Conservation (phyloP, 2,888 invertebrate genomes). For the Schizotus pectinicornis region DNA sequence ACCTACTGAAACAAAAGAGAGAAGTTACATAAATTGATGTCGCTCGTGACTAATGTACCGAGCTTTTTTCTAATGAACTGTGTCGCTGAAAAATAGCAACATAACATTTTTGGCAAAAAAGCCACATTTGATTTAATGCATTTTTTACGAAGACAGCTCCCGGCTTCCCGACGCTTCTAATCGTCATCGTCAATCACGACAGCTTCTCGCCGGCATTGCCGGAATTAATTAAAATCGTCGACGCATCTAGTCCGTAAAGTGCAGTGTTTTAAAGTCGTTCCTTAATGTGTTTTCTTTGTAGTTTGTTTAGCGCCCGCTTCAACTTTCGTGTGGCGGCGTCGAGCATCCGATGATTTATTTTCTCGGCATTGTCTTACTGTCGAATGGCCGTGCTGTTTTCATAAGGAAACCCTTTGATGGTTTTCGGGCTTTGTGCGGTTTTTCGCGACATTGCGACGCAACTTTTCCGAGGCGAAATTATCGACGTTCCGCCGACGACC, state of each 20-base stretch:
- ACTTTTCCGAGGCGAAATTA: conserved; percentile 16
- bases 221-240: neutral
- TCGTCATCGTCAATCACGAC: too few relatives aligned
- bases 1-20: too few relatives aligned
- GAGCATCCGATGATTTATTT: conserved; percentile 20
- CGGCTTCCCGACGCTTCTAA: too few relatives aligned
- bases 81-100: too few relatives aligned
- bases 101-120: too few relatives aligned
- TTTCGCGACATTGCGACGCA: conserved; percentile 9
- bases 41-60: too few relatives aligned
- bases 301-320: conserved; percentile 5
- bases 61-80: too few relatives aligned
- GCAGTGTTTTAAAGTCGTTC: conserved; percentile 5
- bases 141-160: too few relatives aligned
- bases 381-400: conserved; percentile 6
- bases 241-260: neutral
- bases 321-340: neutral
- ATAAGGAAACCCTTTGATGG: conserved; percentile 18
- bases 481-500: conserved; percentile 12
- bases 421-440: conserved; percentile 20
- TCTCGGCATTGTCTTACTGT: conserved; percentile 17
- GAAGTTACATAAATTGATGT: too few relatives aligned
- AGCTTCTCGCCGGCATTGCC: too few relatives aligned
- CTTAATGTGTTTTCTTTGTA: conserved; percentile 20
- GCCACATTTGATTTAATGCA: too few relatives aligned